phyloP scores from a whole-genome alignment of 1,140 invertebrate genomes.

The Euglossa dilemma region DNA sequence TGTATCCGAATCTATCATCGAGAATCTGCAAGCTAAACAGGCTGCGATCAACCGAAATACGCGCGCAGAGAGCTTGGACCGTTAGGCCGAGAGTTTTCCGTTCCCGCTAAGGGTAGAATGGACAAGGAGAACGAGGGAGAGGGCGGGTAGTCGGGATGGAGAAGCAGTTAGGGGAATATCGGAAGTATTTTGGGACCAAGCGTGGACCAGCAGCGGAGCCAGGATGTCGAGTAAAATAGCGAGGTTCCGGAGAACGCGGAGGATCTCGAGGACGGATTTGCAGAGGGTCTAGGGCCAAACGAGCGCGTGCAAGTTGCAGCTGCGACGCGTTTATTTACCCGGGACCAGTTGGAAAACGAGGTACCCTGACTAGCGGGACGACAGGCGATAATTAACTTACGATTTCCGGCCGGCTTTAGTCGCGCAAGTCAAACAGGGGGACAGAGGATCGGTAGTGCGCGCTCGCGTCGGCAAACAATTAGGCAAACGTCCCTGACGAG shows the following conservation, averaged over 20 bases:
- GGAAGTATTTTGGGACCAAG: not conserved
- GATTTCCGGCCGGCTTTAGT: constrained; percentile 40
- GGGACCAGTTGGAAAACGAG: constrained; percentile 26
- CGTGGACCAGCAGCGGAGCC: not conserved
- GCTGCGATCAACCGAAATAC: too few species aligned
- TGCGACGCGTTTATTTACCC: constrained; percentile 41
- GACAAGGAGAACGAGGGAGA: too few species aligned
- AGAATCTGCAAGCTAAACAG: too few species aligned
- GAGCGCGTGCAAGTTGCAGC: not conserved
- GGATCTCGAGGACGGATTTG: not conserved
- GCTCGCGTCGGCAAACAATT: constrained; percentile 72
- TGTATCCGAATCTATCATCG: too few species aligned
- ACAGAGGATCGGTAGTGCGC: constrained; percentile 40
- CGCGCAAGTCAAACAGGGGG: constrained; percentile 57
- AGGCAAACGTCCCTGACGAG: constrained; percentile 62
- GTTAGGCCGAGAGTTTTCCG: too few species aligned
- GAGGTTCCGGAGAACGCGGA: not conserved
- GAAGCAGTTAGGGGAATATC: not conserved
- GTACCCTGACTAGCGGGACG: constrained; percentile 31
- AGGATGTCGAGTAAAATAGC: not conserved
- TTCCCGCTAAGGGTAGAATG: too few species aligned
- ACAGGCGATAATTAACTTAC: constrained; percentile 65
- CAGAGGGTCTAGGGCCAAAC: not conserved
- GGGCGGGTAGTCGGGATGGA: too few species aligned
- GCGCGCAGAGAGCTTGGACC: too few species aligned